A percentile compares a stretch with the other conserved stretches of the same genome.
Evolutionary conservation across 2,888 invertebrate genomes (phyloP).

Genomic region (Clusia tigrina): DNA sequence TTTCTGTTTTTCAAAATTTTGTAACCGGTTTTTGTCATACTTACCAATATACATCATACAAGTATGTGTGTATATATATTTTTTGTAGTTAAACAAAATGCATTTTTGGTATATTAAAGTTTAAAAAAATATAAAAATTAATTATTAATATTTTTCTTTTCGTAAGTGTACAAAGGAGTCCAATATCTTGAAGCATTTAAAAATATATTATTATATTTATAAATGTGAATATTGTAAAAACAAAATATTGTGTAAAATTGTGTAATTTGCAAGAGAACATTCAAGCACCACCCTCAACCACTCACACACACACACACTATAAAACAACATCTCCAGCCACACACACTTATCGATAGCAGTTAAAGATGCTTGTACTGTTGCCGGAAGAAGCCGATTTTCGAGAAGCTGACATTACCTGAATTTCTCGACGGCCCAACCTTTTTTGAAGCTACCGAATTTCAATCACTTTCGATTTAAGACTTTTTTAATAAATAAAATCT

Average conservation of each 20-base stretch:
- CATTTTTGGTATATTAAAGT: constrained; percentile 22
- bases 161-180: constrained; percentile 42
- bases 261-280: constrained; percentile 46
- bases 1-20: constrained; percentile 14
- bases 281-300: constrained; percentile 22
- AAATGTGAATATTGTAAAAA: not conserved
- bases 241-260: not conserved
- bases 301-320: not conserved
- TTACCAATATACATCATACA: too few species aligned
- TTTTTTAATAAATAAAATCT: too few species aligned
- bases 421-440: too few species aligned
- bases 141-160: constrained; percentile 5
- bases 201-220: constrained; percentile 9
- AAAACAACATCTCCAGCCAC: not conserved
- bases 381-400: too few species aligned
- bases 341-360: not conserved
- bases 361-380: too few species aligned
- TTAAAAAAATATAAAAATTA: not conserved
- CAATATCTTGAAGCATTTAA: constrained; percentile 30
- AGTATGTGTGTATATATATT: too few species aligned
- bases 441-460: too few species aligned
- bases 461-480: too few species aligned
- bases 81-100: constrained; percentile 43
- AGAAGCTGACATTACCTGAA: too few species aligned
- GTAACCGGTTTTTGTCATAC: constrained; percentile 27